These are phyloP conservation scores for Blastobasis adustella DNA, from an alignment of 2,888 invertebrate species.

Conservation along the genomic window DNA sequence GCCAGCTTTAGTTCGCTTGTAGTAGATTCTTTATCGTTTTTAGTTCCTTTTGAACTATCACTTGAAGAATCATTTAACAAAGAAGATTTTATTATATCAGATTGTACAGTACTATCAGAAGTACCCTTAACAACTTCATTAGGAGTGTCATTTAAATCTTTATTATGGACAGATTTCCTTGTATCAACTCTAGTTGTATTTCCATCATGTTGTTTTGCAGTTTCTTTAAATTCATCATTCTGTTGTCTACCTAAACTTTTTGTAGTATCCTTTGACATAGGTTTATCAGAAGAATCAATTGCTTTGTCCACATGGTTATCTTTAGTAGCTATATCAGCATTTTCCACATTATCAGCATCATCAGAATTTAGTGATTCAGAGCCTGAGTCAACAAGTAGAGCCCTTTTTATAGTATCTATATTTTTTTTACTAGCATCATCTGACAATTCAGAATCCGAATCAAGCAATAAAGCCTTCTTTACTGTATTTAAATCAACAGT, in stretches of 20 bases:
- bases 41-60: slow-evolving; percentile 18
- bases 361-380: not conserved
- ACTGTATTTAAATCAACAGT: slow-evolving; percentile 17
- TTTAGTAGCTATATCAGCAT: not conserved
- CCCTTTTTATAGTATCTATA: slow-evolving; percentile 1
- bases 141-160: not conserved
- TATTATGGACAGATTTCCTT: not conserved
- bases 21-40: slow-evolving; percentile 17
- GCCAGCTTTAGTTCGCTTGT: no score
- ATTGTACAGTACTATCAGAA: not conserved
- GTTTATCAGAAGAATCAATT: not conserved
- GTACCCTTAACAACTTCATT: no score
- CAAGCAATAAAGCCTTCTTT: slow-evolving; percentile 27
- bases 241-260: slow-evolving; percentile 2
- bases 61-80: slow-evolving; percentile 27
- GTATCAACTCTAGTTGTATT: not conserved
- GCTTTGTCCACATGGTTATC: no score
- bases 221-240: not conserved
- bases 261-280: not conserved
- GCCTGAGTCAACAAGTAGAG: no score
- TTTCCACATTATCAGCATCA: slow-evolving; percentile 8
- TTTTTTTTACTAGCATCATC: not conserved
- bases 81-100: slow-evolving; percentile 20
- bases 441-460: slow-evolving; percentile 26
- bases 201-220: not conserved